Percentiles rank a stretch among this genome's conserved stretches.
These are phyloP conservation scores for Metalampra italica DNA, from an alignment of 2,888 invertebrate genomes.

Conservation along the genomic window DNA sequence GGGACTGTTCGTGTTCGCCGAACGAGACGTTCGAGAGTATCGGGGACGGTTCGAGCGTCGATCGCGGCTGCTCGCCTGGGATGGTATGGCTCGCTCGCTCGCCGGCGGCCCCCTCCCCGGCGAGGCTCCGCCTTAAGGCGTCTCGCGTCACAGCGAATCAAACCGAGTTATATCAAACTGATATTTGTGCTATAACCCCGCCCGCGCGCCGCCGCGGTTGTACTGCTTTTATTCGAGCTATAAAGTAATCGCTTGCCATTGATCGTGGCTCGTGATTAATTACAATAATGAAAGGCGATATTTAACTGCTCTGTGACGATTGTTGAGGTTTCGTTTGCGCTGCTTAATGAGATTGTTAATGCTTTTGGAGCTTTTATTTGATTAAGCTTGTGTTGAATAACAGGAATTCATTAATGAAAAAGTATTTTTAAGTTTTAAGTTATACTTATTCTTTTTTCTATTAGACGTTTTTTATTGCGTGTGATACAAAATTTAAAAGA, in stretches of 20 bases:
- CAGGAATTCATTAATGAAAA: neutral
- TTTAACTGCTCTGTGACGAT: conserved; percentile 12
- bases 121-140: conserved; percentile 68
- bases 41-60: conserved; percentile 35
- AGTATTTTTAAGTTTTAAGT: too few relatives aligned
- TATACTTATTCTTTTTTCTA: too few relatives aligned
- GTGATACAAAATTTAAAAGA: too few relatives aligned
- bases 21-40: conserved; percentile 16
- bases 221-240: conserved; percentile 74
- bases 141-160: conserved; percentile 70
- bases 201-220: conserved; percentile 61
- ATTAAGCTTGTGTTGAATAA: conserved; percentile 12
- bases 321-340: conserved; percentile 10
- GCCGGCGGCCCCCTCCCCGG: conserved; percentile 44
- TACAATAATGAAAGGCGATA: conserved; percentile 40
- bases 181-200: conserved; percentile 70
- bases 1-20: conserved; percentile 13
- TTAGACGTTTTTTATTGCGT: too few relatives aligned
- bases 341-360: conserved; percentile 33
- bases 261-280: conserved; percentile 47
- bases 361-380: conserved; percentile 23
- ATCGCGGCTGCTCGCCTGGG: conserved; percentile 47
- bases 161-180: conserved; percentile 71
- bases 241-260: conserved; percentile 63
- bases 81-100: conserved; percentile 44